Conservation (phyloP, 2,797 vertebrate species). For the Hoplostethus atlanticus region DNA sequence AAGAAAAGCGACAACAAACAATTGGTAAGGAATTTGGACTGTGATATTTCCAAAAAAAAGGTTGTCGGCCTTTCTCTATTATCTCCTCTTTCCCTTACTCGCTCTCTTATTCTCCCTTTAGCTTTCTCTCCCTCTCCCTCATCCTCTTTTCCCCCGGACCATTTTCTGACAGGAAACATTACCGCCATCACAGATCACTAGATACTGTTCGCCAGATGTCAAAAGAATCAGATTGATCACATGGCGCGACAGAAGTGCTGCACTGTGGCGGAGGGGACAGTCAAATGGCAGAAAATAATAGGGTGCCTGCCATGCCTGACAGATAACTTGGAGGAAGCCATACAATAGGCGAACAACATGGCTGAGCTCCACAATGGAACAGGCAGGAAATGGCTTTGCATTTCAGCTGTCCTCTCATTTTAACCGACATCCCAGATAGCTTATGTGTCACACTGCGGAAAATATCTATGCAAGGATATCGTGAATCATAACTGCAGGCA, state of each 20-base stretch:
- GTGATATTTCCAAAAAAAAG: slow-evolving; percentile 66
- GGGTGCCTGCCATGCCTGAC: slow-evolving; percentile 76
- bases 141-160: slow-evolving; percentile 53
- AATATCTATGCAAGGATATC: slow-evolving; percentile 58
- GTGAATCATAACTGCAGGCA: slow-evolving; percentile 63
- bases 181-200: slow-evolving; percentile 79
- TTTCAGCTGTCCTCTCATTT: slow-evolving; percentile 74
- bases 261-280: slow-evolving; percentile 73
- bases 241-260: slow-evolving; percentile 72
- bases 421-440: slow-evolving; percentile 69
- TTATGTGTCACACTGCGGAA: slow-evolving; percentile 65
- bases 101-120: slow-evolving; percentile 60
- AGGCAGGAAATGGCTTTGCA: slow-evolving; percentile 76
- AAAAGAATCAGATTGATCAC: slow-evolving; percentile 81
- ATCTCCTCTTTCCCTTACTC: slow-evolving; percentile 54
- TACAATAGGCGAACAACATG: slow-evolving; percentile 73
- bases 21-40: slow-evolving; percentile 46
- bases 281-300: slow-evolving; percentile 84
- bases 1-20: slow-evolving; percentile 34
- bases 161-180: slow-evolving; percentile 82
- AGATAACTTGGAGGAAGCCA: slow-evolving; percentile 77
- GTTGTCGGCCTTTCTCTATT: slow-evolving; percentile 55
- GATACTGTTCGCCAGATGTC: slow-evolving; percentile 76
- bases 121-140: slow-evolving; percentile 55
- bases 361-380: slow-evolving; percentile 74